Evolutionary conservation across 2,888 invertebrate species (phyloP).

Genomic region (Mechanitis messenoides): DNA sequence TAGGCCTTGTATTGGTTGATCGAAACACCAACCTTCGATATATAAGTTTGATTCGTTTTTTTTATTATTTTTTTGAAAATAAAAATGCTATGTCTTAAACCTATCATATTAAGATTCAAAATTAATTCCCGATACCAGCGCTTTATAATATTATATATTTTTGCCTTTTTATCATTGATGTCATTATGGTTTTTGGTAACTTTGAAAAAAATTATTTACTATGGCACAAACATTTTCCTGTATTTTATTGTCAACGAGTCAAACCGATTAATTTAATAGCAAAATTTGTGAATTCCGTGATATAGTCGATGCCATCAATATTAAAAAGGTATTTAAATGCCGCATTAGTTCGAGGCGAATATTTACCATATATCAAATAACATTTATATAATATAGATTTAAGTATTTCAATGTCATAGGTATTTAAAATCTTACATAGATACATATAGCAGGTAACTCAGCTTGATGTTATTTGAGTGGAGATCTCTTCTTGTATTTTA

Average conservation of each 20-base stretch:
- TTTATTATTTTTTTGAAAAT: not conserved
- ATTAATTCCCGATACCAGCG: slow-evolving; percentile 19
- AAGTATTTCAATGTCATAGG: slow-evolving; percentile 1
- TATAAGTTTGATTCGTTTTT: slow-evolving; percentile 12
- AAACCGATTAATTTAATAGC: not conserved
- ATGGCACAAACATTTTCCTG: slow-evolving; percentile 3
- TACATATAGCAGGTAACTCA: not conserved
- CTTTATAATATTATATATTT: slow-evolving; percentile 9
- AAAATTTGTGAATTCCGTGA: not conserved
- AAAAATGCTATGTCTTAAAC: slow-evolving; percentile 14
- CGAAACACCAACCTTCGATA: slow-evolving; percentile 6
- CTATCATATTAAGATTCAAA: slow-evolving; percentile 16
- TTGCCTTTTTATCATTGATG: slow-evolving; percentile 12
- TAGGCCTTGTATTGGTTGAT: slow-evolving; percentile 16
- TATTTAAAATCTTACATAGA: slow-evolving; percentile 2
- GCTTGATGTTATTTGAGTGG: not conserved
- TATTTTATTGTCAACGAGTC: slow-evolving; percentile 3
- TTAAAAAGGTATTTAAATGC: not conserved
- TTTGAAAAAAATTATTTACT: not conserved
- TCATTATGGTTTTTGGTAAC: slow-evolving; percentile 2
- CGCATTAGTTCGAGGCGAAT: not conserved
- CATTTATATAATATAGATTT: slow-evolving; percentile 4
- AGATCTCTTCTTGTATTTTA: not conserved
- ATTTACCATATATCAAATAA: not conserved
- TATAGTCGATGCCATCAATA: not conserved